A percentile compares a stretch with the other conserved stretches of the same genome.
Evolutionary conservation across 2,113 vertebrate genomes (phyloP).

Genomic region (Alethe castanea): DNA sequence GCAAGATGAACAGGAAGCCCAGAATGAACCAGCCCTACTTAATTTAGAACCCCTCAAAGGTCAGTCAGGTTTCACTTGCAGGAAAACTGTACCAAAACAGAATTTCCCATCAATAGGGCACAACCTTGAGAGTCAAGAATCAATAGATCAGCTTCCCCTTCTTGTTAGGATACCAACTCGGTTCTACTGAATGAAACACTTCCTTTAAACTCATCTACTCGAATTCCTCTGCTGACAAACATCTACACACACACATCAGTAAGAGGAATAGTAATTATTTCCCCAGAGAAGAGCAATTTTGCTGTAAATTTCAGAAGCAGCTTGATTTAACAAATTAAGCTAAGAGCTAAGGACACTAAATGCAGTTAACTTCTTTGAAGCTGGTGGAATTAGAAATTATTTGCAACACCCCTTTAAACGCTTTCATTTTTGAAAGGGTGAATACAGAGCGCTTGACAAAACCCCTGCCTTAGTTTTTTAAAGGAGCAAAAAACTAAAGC

Average conservation of each 20-base stretch:
- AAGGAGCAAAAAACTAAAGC: neutral
- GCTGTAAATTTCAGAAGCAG: constrained; percentile 66
- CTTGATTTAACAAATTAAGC: constrained; percentile 67
- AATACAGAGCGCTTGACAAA: neutral
- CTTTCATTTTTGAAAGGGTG: neutral
- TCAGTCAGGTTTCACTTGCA: neutral
- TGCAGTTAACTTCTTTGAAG: constrained; percentile 51
- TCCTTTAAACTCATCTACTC: neutral
- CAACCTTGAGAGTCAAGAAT: neutral
- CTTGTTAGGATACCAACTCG: neutral
- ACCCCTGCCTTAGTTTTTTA: neutral
- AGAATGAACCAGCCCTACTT: neutral
- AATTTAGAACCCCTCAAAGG: neutral
- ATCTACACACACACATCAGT: neutral
- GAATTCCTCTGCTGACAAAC: constrained; percentile 55
- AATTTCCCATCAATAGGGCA: neutral
- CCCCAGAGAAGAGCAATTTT: constrained; percentile 67
- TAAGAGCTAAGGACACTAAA: constrained; percentile 47
- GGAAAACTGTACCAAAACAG: neutral
- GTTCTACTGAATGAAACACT: neutral
- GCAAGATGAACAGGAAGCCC: neutral
- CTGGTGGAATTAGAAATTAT: neutral
- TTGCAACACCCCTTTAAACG: constrained; percentile 48
- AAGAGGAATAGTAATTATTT: constrained; percentile 68
- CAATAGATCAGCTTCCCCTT: neutral